phyloP scores from a whole-genome alignment of 1,140 invertebrate genomes.

The Drosophila pseudoobscura region DNA sequence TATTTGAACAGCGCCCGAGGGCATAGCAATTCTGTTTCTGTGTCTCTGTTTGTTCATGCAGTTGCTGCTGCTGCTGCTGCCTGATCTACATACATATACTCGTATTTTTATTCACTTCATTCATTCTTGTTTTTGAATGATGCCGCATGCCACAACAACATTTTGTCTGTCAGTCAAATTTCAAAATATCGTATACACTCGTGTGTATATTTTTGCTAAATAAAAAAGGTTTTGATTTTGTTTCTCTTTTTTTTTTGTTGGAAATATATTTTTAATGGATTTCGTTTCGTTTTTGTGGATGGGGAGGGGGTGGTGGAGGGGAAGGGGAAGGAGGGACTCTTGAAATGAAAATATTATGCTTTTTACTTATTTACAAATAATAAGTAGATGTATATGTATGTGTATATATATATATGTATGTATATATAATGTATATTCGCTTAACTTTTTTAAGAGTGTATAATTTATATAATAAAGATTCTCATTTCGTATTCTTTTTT shows the following conservation, averaged over 20 bases:
- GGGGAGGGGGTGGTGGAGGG: too few species aligned
- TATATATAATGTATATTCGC: conserved; percentile 55
- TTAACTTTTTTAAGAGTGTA: conserved; percentile 57
- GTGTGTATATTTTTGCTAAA: conserved; percentile 39
- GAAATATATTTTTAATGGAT: conserved; percentile 73
- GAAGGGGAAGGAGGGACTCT: neutral
- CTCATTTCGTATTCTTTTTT: conserved; percentile 37
- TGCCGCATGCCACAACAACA: conserved; percentile 1
- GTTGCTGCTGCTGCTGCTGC: too few species aligned
- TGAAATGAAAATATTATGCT: conserved; percentile 65
- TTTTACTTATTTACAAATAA: conserved; percentile 79
- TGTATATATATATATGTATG: conserved; percentile 41
- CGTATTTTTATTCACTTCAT: conserved; percentile 6
- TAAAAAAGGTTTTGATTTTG: conserved; percentile 37
- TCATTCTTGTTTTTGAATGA: conserved; percentile 7
- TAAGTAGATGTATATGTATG: conserved; percentile 70
- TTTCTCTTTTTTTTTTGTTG: conserved; percentile 44
- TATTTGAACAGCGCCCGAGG: conserved; percentile 42
- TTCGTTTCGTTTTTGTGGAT: conserved; percentile 40
- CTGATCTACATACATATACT: conserved; percentile 6
- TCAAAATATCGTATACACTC: conserved; percentile 38
- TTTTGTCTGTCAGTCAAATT: conserved; percentile 48
- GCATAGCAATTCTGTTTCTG: conserved; percentile 30
- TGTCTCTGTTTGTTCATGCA: conserved; percentile 1
- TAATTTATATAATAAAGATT: conserved; percentile 75